Evolutionary conservation across 1,140 invertebrate species (phyloP), one percentile per base, ranked within the genome.

Genomic region (Drosophila erecta): DNA sequence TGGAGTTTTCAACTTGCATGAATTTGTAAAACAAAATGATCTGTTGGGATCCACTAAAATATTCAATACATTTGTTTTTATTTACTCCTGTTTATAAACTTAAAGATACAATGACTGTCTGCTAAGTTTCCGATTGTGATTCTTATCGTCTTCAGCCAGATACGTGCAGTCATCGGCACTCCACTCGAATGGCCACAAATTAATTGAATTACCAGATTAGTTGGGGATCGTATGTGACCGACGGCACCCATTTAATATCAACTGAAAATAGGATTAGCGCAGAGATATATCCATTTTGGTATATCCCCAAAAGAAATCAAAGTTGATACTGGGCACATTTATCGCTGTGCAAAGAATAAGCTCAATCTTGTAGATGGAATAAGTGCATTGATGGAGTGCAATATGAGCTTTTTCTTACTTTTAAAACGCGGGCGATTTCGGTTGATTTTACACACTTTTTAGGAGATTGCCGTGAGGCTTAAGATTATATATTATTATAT

Each of bases 121-220:
- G 7, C 7, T 8, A 8, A 30, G 22, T 40, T 49, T 41, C 22
- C 38, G 3, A 61, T 53, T 49, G 17, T 35, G 49, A 72, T 60
- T 51, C 69, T 72, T 72, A 72, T 72, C 69, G 20, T 14, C 60
- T 20, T 35, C 22, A 62, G 43, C 14, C 49, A 75, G 76, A 71
- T 84, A 84, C 80, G 76, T 79, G 75, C 47, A 50, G 40, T 60
- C 55, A 75, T 33, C 56, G 51, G 27, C 50, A 72, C 54, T 58
- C 35, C 20, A 49, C 37, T 17, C 33, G 24, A 6, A 27, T 56
- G 59, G 64, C 35, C 55, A 37, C 76, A 74, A 67, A 65, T 59
- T 55, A 51, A 38, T 74, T 65, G 56, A 78, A 77, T 80, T 57
- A 54, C n/a, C 53, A 62, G 79, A 81, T 81, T 66, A 81, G 72